Evolutionary conservation across 2,888 invertebrate species (phyloP).

Genomic region (Argynnis bischoffii): DNA sequence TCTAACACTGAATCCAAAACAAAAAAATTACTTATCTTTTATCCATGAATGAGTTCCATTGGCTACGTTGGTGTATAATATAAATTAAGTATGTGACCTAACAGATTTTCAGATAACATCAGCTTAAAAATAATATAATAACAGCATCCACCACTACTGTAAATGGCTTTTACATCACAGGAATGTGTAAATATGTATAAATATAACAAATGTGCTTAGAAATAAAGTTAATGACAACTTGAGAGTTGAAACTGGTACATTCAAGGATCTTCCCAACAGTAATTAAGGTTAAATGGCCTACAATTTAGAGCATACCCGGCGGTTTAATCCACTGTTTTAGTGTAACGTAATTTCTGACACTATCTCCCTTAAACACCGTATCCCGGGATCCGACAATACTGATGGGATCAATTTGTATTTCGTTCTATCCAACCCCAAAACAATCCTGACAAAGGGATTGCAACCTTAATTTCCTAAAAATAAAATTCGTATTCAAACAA

Average conservation of each 20-base stretch:
- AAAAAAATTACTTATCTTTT: too few species aligned
- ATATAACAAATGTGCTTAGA: conserved; percentile 1
- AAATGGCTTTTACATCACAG: not conserved
- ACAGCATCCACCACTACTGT: too few species aligned
- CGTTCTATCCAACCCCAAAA: conserved; percentile 53
- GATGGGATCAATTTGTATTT: conserved; percentile 69
- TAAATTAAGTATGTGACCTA: too few species aligned
- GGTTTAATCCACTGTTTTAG: conserved; percentile 35
- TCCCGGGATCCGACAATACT: conserved; percentile 45
- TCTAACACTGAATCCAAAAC: not conserved
- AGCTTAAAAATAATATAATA: too few species aligned
- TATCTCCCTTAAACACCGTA: conserved; percentile 51
- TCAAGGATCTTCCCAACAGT: conserved; percentile 14
- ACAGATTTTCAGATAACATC: too few species aligned
- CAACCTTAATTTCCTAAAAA: conserved; percentile 52
- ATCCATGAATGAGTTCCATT: too few species aligned
- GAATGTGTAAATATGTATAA: not conserved
- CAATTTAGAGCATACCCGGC: conserved; percentile 29
- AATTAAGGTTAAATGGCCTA: conserved; percentile 31
- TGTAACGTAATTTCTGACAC: conserved; percentile 50
- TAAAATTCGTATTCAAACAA: conserved; percentile 55
- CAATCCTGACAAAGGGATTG: conserved; percentile 49
- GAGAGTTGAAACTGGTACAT: conserved; percentile 2
- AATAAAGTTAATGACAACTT: conserved; percentile 3
- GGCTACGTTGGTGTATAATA: too few species aligned